Base-by-base conservation (phyloP, 1,140 invertebrate genomes). In the Scaptomyza montana region DNA sequence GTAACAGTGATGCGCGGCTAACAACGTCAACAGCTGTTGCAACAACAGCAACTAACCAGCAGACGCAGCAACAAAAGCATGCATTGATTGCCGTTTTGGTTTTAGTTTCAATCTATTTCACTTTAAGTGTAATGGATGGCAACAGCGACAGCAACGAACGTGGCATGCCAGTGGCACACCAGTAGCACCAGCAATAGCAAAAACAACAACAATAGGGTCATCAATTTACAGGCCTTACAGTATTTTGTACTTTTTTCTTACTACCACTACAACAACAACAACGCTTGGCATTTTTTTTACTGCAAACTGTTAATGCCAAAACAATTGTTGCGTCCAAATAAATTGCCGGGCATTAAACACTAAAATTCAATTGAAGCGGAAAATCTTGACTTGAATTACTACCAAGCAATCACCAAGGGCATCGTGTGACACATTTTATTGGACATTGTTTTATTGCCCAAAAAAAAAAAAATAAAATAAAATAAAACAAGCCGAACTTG, bases 61-160 rank as follows among this genome's bases (percentile, higher is more conserved):
- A 71, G 46, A 41, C 39, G 13, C 12, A 47, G 19, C 57, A 61
- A 50, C 65, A 71, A 66, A 70, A 73, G 61, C 69, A 82, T 74
- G 70, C 79, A 82, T 75, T 82, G 80, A 82, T 82, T 79, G 80
- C 79, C 80, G 21, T 82, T 84, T 79, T 73, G 80, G 80, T 65
- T 84, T 82, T 84, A 82, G 80, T 82, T 82, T 82, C 80, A 82
- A 84, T 82, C 84, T 84, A 82, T 82, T 82, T 82, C 80, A 67
- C 80, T 79, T 79, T 78, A 76, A 84, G 76, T 77, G 80, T 84
- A 80, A 84, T 84, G 72, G 80, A 84, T 84, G 80, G 76, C 80
- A 84, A 49, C 59, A 78, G 80, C 79, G 71, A 75, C 77, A 80
- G 71, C 66, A 56, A 28, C 73, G 53, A 80, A 62, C 77, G 76